Evolutionary conservation across 2,113 vertebrate genomes (phyloP).

Genomic region (Caretta caretta): DNA sequence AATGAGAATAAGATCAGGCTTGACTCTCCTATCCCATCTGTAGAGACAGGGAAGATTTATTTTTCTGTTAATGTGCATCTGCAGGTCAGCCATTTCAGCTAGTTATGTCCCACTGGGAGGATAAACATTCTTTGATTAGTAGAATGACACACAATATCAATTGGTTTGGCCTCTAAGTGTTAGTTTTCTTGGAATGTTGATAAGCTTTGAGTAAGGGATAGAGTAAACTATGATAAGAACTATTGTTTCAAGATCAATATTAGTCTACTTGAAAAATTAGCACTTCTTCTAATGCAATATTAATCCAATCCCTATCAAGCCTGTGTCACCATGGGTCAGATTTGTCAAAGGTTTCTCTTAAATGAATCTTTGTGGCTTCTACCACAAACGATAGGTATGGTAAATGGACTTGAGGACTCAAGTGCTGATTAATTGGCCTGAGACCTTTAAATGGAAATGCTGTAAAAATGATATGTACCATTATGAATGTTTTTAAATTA

Average conservation of each 20-base stretch:
- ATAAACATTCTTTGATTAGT: constrained; percentile 23
- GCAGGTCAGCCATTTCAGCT: neutral
- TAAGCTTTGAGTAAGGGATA: neutral
- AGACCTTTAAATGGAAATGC: neutral
- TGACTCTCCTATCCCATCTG: neutral
- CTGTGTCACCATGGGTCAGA: neutral
- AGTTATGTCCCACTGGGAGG: neutral
- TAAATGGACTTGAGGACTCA: neutral
- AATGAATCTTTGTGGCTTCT: neutral
- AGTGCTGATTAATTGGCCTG: neutral
- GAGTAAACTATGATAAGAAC: neutral
- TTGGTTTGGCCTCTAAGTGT: neutral
- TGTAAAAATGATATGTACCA: neutral
- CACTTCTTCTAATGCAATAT: constrained; percentile 6
- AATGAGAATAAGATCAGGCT: neutral
- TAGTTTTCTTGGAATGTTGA: neutral
- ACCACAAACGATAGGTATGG: neutral
- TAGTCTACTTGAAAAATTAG: constrained; percentile 15
- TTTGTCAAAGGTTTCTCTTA: neutral
- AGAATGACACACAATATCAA: neutral
- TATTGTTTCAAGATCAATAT: constrained; percentile 37
- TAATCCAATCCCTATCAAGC: constrained; percentile 8
- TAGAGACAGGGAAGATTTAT: neutral
- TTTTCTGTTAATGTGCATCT: neutral
- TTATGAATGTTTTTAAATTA: constrained; percentile 24